Conservation (phyloP, 2,797 vertebrate genomes). For the Crocodylus rhombifer region DNA sequence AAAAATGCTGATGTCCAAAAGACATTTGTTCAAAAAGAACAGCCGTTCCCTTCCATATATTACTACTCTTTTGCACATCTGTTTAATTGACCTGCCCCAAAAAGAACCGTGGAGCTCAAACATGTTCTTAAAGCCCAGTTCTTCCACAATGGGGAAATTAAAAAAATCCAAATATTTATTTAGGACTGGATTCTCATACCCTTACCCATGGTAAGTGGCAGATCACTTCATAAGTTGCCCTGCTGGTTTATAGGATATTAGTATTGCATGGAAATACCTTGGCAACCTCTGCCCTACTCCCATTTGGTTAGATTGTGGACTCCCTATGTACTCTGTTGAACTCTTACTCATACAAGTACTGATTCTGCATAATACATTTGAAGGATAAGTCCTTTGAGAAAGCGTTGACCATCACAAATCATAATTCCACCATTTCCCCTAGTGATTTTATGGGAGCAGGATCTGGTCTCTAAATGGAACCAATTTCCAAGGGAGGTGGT, state of each 20-base stretch:
- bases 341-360: neutral
- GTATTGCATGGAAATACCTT: neutral
- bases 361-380: neutral
- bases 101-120: neutral
- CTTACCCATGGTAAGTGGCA: neutral
- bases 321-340: neutral
- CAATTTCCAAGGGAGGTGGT: no score
- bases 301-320: neutral
- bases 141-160: constrained; percentile 5
- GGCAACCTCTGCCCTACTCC: neutral
- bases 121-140: neutral
- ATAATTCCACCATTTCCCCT: neutral
- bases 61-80: constrained; percentile 49
- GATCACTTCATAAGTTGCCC: constrained; percentile 1
- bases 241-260: neutral
- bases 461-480: neutral
- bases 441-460: neutral
- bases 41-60: constrained; percentile 37
- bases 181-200: neutral
- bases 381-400: neutral
- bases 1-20: constrained; percentile 47
- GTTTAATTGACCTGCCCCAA: constrained; percentile 43
- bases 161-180: constrained; percentile 44
- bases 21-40: constrained; percentile 55
- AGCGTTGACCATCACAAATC: neutral